A percentile compares a stretch with the other conserved stretches of the same genome.
Conservation (phyloP, 2,113 vertebrate genomes). For the Channa argus region DNA sequence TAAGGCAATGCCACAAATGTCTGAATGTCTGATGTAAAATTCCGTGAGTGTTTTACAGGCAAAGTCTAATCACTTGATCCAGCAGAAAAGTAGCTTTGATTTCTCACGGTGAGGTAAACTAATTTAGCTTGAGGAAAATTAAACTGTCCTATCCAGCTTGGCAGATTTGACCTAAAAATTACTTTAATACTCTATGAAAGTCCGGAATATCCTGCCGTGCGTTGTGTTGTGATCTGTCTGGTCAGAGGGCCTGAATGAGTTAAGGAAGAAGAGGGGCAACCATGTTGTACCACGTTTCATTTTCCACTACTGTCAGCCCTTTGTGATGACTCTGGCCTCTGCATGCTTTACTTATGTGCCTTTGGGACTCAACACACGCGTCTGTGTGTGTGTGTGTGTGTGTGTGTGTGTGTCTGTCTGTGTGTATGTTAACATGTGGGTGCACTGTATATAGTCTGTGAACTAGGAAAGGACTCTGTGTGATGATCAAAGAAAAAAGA, state of each 20-base stretch:
- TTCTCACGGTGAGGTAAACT: too few relatives aligned
- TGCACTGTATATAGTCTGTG: slow-evolving; percentile 29
- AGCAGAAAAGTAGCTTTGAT: too few relatives aligned
- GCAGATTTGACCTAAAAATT: too few relatives aligned
- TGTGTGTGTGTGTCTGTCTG: not conserved
- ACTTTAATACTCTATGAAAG: too few relatives aligned
- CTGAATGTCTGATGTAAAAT: too few relatives aligned
- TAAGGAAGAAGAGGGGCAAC: slow-evolving; percentile 45
- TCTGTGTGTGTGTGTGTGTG: slow-evolving; percentile 5
- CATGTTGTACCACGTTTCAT: slow-evolving; percentile 49
- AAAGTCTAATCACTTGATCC: too few relatives aligned
- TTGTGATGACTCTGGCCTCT: slow-evolving; percentile 68
- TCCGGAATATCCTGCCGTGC: not conserved
- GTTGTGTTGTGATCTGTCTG: slow-evolving; percentile 2
- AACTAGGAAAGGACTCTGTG: slow-evolving; percentile 30
- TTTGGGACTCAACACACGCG: slow-evolving; percentile 45
- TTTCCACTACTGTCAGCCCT: slow-evolving; percentile 73
- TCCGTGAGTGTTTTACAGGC: too few relatives aligned
- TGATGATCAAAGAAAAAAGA: slow-evolving; percentile 47
- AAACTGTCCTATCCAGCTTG: too few relatives aligned
- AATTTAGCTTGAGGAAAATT: too few relatives aligned
- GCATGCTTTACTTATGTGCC: slow-evolving; percentile 72
- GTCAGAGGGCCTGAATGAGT: slow-evolving; percentile 35
- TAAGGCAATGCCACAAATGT: too few relatives aligned
- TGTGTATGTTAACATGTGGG: slow-evolving; percentile 2